Base-by-base conservation (phyloP, 2,113 vertebrate species). In the Orientallactaga bullata region DNA sequence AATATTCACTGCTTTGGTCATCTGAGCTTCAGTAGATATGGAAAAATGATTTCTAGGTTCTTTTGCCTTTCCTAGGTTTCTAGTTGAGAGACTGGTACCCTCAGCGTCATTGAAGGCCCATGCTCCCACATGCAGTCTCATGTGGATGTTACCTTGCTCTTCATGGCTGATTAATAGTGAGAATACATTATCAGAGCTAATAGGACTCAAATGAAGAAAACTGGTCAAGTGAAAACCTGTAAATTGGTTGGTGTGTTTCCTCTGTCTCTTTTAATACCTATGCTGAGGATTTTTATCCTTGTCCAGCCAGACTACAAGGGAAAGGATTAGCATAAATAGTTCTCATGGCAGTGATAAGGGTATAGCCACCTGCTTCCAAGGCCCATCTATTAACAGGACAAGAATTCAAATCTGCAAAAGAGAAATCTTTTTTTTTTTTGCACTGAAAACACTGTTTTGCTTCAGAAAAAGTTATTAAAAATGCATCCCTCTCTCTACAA, bases 191-290 rank as follows among this genome's bases (percentile, higher is more conserved):
- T 99, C 98, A 98, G 97, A 99, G 97, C 98, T 99, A 99, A 99
- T 99, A 98, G 98, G 98, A 99, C 98, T 98, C 98, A 99, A 99
- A 99, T 99, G 98, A 99, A 99, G 98, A 99, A 99, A 99, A 98
- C 98, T 98, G 99, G 98, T 98, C 98, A 98, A 98, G 98, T 98
- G 98, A 98, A 98, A 99, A 98, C 92, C 96, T 93, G 97, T 97
- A 98, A 99, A 99, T 99, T 98, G 98, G 97, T 98, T 98, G 97
- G 97, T 97, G 94, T 96, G 95, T 96, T 97, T 97, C 97, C 96
- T 95, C 97, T 95, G 95, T 96, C 98, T 97, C 97, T 97, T 96
- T 96, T 97, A 98, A 98, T 98, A 97, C 96, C 88, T 76, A 90
- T 97, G 95, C 97, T 97, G 96, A 90, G 97, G 95, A 97, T 98